A percentile compares a stretch with the other conserved stretches of the same genome.
phyloP scores from a whole-genome alignment of 2,113 vertebrate species.

The Numenius arquata region DNA sequence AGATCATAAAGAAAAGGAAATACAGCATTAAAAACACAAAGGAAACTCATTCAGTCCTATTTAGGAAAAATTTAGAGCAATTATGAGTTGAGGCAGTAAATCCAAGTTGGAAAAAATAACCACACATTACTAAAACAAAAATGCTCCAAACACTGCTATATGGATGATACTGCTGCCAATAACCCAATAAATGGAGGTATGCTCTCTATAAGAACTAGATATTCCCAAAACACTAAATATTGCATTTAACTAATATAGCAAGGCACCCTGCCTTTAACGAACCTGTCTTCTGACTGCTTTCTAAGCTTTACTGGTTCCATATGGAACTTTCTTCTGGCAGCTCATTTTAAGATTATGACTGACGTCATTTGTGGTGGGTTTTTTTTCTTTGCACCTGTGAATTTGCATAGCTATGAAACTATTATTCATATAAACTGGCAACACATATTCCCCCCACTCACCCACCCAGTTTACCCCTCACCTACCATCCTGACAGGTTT shows the following conservation, averaged over 20 bases:
- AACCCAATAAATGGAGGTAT: background rate
- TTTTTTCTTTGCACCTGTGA: background rate
- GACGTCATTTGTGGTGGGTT: rapidly evolving
- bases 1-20: background rate
- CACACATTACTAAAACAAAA: background rate
- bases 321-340: background rate
- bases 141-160: background rate
- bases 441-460: background rate
- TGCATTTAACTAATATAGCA: background rate
- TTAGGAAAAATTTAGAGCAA: background rate
- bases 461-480: background rate
- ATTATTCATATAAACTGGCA: background rate
- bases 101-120: background rate
- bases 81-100: background rate
- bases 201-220: background rate
- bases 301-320: background rate
- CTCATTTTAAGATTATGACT: background rate
- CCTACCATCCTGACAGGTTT: background rate
- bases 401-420: background rate
- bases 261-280: background rate
- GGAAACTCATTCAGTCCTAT: background rate
- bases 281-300: background rate
- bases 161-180: background rate
- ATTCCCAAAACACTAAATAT: background rate
- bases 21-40: background rate